Percentiles rank a stretch among this genome's conserved stretches.
These are phyloP conservation scores for Bedellia somnulentella DNA, from an alignment of 2,888 invertebrate species.

Conservation along the genomic window DNA sequence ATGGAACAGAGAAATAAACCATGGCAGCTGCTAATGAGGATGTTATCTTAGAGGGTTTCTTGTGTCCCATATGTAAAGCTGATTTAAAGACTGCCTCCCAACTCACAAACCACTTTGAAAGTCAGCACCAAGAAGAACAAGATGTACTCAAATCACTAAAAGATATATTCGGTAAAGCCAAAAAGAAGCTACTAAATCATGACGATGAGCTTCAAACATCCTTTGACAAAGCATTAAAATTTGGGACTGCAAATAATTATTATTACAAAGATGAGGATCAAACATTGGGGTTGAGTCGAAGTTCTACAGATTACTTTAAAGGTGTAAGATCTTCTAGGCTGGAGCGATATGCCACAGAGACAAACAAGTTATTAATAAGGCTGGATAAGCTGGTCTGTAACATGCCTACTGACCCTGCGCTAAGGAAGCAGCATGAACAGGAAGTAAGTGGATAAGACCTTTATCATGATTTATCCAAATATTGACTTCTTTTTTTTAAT, in stretches of 20 bases:
- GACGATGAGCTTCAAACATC: conserved; percentile 68
- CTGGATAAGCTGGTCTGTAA: conserved; percentile 87
- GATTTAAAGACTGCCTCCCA: conserved; percentile 84
- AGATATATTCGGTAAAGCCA: conserved; percentile 87
- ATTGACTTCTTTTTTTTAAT: too few relatives aligned
- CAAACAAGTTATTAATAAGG: conserved; percentile 92
- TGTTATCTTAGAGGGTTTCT: conserved; percentile 85
- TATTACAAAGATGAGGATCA: conserved; percentile 44
- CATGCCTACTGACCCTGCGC: conserved; percentile 71
- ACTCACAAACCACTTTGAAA: conserved; percentile 87
- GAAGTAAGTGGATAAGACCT: conserved; percentile 55
- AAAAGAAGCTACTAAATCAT: conserved; percentile 81
- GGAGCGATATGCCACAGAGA: conserved; percentile 90
- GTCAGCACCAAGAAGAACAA: conserved; percentile 83
- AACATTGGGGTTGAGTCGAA: conserved; percentile 65
- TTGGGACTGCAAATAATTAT: conserved; percentile 17
- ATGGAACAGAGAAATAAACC: conserved; percentile 12
- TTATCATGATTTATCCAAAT: too few relatives aligned
- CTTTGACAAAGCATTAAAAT: conserved; percentile 56
- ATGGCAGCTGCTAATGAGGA: conserved; percentile 52
- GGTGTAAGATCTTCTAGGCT: conserved; percentile 64
- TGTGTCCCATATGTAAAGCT: conserved; percentile 92
- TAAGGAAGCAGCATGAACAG: conserved; percentile 74
- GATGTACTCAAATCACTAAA: conserved; percentile 79
- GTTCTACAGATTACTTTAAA: conserved; percentile 77